Conservation (phyloP, 37 sponge, comb jelly and placozoan species). For the Theonella swinhoei region DNA sequence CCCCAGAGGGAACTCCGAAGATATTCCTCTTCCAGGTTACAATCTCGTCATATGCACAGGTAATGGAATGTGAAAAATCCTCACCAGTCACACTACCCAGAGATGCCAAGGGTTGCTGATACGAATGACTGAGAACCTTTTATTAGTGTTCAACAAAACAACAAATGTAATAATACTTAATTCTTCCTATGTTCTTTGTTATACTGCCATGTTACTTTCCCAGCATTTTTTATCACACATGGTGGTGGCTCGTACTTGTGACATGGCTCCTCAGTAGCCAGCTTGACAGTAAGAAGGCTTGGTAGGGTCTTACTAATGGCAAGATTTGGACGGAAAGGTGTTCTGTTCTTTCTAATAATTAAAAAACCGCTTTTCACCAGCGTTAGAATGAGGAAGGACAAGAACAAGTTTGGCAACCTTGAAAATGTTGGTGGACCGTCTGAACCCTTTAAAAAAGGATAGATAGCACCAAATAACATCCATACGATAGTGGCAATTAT, state of each 20-base stretch:
- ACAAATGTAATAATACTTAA: too few relatives aligned
- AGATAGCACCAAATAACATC: conserved; percentile 34
- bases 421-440: neutral
- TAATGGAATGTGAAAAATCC: too few relatives aligned
- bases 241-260: conserved; percentile 16
- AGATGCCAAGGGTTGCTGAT: too few relatives aligned
- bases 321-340: conserved; percentile 11
- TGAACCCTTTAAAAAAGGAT: neutral
- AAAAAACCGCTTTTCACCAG: conserved; percentile 35
- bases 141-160: too few relatives aligned
- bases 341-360: conserved; percentile 42
- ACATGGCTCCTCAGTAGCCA: conserved; percentile 17
- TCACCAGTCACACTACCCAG: too few relatives aligned
- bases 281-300: conserved; percentile 23
- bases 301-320: conserved; percentile 17
- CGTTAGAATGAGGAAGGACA: conserved; percentile 40
- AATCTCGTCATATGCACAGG: too few relatives aligned
- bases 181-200: conserved; percentile 20
- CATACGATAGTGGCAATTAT: conserved; percentile 7
- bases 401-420: conserved; percentile 20
- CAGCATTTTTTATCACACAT: neutral
- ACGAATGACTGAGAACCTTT: too few relatives aligned
- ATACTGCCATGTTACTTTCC: conserved; percentile 7
- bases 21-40: too few relatives aligned
- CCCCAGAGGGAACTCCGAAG: too few relatives aligned